Percentiles rank a stretch among this genome's conserved stretches.
phyloP scores from a whole-genome alignment of 1,140 invertebrate species.

The Drosophila biarmipes region DNA sequence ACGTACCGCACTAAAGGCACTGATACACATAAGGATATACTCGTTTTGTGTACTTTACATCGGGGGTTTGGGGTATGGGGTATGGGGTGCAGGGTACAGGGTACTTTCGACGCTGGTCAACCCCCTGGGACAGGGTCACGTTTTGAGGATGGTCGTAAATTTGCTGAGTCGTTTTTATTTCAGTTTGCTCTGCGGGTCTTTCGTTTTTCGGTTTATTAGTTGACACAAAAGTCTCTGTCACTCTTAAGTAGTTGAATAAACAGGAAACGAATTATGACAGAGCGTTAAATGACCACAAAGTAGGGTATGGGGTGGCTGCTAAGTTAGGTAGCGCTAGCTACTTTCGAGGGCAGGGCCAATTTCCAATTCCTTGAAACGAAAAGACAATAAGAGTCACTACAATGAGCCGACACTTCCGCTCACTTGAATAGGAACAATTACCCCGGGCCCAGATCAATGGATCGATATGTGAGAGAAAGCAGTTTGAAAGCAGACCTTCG shows the following conservation, averaged over 20 bases:
- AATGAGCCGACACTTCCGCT: constrained; percentile 34
- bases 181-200: constrained; percentile 34
- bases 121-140: constrained; percentile 44
- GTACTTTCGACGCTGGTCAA: constrained; percentile 37
- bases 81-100: not conserved
- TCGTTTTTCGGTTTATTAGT: constrained; percentile 53
- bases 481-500: not conserved
- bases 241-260: constrained; percentile 56
- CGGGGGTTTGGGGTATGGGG: not conserved
- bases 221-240: constrained; percentile 56
- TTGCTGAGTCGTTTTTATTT: constrained; percentile 55
- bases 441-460: constrained; percentile 9
- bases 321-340: not conserved
- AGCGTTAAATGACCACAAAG: constrained; percentile 58
- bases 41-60: constrained; percentile 30
- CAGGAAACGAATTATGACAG: constrained; percentile 53
- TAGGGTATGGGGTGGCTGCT: constrained; percentile 28
- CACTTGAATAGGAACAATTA: constrained; percentile 40
- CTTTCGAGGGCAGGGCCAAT: constrained; percentile 1
- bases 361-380: constrained; percentile 21
- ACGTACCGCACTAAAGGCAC: constrained; percentile 71
- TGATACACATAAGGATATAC: constrained; percentile 62
- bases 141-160: constrained; percentile 57
- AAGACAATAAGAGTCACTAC: constrained; percentile 6
- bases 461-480: constrained; percentile 20